Base-by-base conservation (phyloP, 1,140 invertebrate species). In the Frieseomelitta varia region DNA sequence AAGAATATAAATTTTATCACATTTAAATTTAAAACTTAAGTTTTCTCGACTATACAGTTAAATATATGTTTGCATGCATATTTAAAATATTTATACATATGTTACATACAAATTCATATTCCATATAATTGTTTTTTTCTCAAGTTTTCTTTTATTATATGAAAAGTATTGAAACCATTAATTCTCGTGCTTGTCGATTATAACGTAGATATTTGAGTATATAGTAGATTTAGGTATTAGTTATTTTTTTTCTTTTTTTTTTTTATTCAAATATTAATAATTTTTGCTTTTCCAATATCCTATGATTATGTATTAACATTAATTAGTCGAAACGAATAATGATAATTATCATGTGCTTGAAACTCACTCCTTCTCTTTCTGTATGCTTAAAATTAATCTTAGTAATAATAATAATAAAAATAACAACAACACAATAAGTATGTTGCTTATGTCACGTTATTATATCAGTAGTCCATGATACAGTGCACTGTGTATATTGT, bases 331-430 rank as follows among this genome's bases (percentile, higher is more conserved):
- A 51, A 91, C 76, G 68, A 90, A 88, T 90, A 91, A 91, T 92
- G 85, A 91, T 71, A 92, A 93, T 91, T 94, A 93, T 90, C 92
- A 88, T 91, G 92, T 95, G 93, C 93, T 94, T 94, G 93, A 94
- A 93, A 94, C 92, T 95, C 93, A 94, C 94, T 94, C 94, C 94
- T 95, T 95, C 94, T 95, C 94, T 95, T 95, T 95, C 94, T 95
- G 93, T 94, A 93, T 94, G 93, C 94, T 95, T 94, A 93, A 90
- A 87, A 93, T 93, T 93, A 94, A 93, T 94, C 88, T 91, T 91
- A 92, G 87, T 88, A 88, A 91, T 86, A 86, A 88, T 89, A 68
- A 63, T 47, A 72, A 72, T 72, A 47, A 72, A 39, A 69, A 69
- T 21, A 89, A 90, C 77, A 90, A 89, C 81, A 90, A 91, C 81